Conservation (phyloP, 2,797 vertebrate genomes). For the Hippopotamyrus pictus region DNA sequence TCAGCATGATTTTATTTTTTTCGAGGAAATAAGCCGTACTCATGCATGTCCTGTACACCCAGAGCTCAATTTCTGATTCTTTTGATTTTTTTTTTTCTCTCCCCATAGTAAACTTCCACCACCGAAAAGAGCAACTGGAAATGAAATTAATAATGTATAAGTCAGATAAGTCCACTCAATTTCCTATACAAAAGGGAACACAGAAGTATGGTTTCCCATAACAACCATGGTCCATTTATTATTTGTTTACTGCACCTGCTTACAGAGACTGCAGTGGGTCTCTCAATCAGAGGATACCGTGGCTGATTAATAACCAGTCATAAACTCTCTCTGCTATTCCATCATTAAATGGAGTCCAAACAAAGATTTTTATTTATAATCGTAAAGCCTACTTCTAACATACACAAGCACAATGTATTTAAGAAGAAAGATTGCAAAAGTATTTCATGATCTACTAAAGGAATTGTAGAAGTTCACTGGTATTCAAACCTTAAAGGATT, state of each 20-base stretch:
- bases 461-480: neutral
- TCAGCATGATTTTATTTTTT: neutral
- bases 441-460: neutral
- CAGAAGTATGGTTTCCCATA: neutral
- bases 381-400: neutral
- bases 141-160: neutral
- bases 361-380: neutral
- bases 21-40: neutral
- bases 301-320: neutral
- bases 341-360: neutral
- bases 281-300: neutral
- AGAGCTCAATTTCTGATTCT: neutral
- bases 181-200: neutral
- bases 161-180: neutral
- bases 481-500: neutral
- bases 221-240: neutral
- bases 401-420: neutral
- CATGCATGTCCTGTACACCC: neutral
- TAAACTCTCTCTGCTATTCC: neutral
- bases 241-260: neutral
- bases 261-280: neutral
- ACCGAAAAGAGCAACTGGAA: neutral
- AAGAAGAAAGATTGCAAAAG: neutral
- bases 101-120: neutral
- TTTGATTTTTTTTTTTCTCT: neutral